Conservation (phyloP, 2,113 vertebrate species). For the Pachycephala philippinensis region DNA sequence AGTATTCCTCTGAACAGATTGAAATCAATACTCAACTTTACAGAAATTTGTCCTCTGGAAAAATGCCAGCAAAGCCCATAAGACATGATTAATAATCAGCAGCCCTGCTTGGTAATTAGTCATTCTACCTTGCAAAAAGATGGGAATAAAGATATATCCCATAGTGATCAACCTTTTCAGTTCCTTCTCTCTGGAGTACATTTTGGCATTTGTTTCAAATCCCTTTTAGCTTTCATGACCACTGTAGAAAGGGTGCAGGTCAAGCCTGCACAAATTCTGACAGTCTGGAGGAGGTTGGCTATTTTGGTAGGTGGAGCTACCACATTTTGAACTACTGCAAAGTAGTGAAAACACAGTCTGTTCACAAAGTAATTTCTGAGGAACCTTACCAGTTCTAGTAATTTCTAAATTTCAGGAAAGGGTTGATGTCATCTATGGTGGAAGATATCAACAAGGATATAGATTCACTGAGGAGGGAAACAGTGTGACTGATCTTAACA, state of each 20-base stretch:
- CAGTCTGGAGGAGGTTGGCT: neutral
- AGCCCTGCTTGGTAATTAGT: neutral
- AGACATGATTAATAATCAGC: neutral
- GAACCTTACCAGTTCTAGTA: neutral
- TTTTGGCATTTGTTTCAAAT: neutral
- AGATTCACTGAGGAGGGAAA: neutral
- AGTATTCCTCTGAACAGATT: neutral
- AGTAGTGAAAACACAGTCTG: neutral
- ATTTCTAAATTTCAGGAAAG: neutral
- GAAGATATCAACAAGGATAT: neutral
- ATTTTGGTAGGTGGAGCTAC: neutral
- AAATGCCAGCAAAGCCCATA: neutral
- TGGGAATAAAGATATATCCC: neutral
- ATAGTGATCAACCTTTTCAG: neutral
- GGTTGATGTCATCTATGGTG: neutral
- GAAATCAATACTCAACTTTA: conserved; percentile 2
- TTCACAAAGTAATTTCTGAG: neutral
- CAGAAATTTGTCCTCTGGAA: neutral
- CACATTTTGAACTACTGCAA: neutral
- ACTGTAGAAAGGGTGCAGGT: neutral
- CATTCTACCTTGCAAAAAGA: neutral
- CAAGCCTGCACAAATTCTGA: neutral
- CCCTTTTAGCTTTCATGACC: neutral
- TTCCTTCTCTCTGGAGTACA: neutral
- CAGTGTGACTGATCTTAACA: neutral